Conservation (phyloP, 35 echinoderm and acorn worm species). For the Stichopus chloronotus region DNA sequence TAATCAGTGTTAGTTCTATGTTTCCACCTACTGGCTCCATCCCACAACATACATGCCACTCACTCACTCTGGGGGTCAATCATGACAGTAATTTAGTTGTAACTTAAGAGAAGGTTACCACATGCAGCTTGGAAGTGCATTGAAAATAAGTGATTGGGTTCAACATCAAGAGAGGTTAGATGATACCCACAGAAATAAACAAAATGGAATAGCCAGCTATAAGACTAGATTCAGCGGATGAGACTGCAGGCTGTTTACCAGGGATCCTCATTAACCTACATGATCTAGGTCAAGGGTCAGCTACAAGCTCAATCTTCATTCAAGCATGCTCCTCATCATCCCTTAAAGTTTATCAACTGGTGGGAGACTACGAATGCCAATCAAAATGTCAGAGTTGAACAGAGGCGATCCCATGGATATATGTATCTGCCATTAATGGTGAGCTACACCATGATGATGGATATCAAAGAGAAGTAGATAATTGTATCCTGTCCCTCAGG, state of each 20-base stretch:
- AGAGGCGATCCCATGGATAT: neutral
- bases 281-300: neutral
- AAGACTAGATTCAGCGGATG: neutral
- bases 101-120: neutral
- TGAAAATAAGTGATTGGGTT: neutral
- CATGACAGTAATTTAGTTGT: neutral
- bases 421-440: too few relatives aligned
- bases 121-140: slow-evolving; percentile 5
- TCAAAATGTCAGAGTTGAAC: slow-evolving; percentile 9
- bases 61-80: slow-evolving; percentile 41
- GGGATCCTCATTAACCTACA: neutral
- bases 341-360: neutral
- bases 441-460: too few relatives aligned
- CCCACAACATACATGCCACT: neutral
- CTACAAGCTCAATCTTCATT: neutral
- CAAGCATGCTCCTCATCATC: neutral
- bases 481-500: slow-evolving; percentile 49
- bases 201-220: neutral
- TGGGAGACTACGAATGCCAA: neutral
- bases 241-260: neutral
- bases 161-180: neutral
- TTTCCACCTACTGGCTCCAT: slow-evolving; percentile 6
- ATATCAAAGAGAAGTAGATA: neutral
- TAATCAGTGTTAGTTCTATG: neutral
- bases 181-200: neutral